These are phyloP conservation scores for Protomyctophum bolini DNA, from an alignment of 2,113 vertebrate species.

Conservation along the genomic window DNA sequence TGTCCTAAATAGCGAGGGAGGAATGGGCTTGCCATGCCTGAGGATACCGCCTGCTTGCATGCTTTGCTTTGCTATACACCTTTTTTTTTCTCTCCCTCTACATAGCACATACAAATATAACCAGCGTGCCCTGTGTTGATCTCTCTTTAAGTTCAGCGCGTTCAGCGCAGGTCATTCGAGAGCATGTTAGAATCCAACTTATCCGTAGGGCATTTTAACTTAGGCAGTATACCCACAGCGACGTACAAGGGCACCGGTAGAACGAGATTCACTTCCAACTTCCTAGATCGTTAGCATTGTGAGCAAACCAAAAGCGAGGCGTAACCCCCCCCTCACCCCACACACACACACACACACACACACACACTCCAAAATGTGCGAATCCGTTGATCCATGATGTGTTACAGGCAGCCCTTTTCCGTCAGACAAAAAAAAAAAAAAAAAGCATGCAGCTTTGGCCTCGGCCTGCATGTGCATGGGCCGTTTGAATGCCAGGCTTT, in stretches of 20 bases:
- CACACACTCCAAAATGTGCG: neutral
- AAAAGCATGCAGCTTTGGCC: slow-evolving; percentile 11
- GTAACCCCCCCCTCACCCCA: neutral
- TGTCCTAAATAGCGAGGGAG: slow-evolving; percentile 38
- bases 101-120: neutral
- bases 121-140: slow-evolving; percentile 20
- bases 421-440: slow-evolving; percentile 29
- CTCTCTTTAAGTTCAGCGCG: slow-evolving; percentile 5
- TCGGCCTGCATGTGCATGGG: slow-evolving; percentile 9
- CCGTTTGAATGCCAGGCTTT: slow-evolving; percentile 50
- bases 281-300: too few relatives aligned
- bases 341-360: neutral
- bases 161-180: neutral
- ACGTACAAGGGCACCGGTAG: too few relatives aligned
- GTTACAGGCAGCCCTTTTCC: slow-evolving; percentile 27
- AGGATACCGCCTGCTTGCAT: slow-evolving; percentile 31
- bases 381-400: slow-evolving; percentile 17
- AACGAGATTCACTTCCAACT: too few relatives aligned
- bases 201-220: too few relatives aligned
- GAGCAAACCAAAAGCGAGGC: too few relatives aligned
- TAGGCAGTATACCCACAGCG: too few relatives aligned
- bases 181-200: too few relatives aligned
- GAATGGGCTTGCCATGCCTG: slow-evolving; percentile 35
- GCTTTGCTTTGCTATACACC: slow-evolving; percentile 30
- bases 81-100: slow-evolving; percentile 19